Evolutionary conservation across 2,888 invertebrate genomes (phyloP), one percentile per base, ranked within the genome.

Genomic region (Ennomos quercinarius): DNA sequence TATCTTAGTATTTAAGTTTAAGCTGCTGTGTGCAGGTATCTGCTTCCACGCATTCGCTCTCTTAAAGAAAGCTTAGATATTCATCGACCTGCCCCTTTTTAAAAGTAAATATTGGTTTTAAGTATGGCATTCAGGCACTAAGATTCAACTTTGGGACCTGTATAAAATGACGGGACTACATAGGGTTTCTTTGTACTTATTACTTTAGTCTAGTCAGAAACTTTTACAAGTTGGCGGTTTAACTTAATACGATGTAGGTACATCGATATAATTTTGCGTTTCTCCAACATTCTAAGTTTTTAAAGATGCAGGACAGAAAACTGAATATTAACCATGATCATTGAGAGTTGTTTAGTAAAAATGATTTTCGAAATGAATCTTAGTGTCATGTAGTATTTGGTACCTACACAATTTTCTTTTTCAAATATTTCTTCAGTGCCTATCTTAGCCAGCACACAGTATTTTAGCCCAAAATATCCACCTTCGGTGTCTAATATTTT

Each of bases 191-290:
- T 68, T 74, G 84, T 87, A 86, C 86, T 86, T 84, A 84, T 62
- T 67, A 67, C 63, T 70, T 74, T 76, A 77, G 73, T 87, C 88
- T 88, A 89, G 89, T 89, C 88, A 86, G 75, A 77, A 76, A 68
- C 61, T 61, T 52, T 48, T 60, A 68, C 50, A 62, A 62, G 36
- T 45, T 57, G 61, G 57, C 52, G 67, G 64, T 61, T 64, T 63
- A 68, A 64, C 63, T 64, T 64, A 67, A 65, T 61, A 45, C 39
- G 27, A 27, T 27, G 27, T 27, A 27, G 10, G 8, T 10, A 39
- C 11, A 38, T 46, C 39, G 40, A 50, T 38, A 38, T 41, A 40
- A 12, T 44, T 59, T 51, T 49, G 40, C 42, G 40, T 42, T 57
- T 45, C 47, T 48, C 42, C 48, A 37, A 50, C 11, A 41, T 55